Evolutionary conservation across 2,888 invertebrate genomes (phyloP).

Genomic region (Sipha maydis): DNA sequence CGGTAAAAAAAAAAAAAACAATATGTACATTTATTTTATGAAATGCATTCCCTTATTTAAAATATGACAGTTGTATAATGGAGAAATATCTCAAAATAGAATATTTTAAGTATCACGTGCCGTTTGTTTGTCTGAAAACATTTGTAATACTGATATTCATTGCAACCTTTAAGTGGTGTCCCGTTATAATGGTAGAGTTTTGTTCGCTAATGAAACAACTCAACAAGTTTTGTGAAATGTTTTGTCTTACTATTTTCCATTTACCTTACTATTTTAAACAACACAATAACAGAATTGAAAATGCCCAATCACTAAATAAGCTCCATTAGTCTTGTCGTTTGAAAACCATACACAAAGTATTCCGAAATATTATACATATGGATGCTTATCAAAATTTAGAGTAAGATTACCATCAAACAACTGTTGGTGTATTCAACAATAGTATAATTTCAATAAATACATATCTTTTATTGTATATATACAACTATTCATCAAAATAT

Average conservation of each 20-base stretch:
- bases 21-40: too few species aligned
- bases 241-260: background rate
- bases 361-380: background rate
- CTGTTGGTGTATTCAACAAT: background rate
- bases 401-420: background rate
- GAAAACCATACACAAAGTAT: background rate
- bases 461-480: background rate
- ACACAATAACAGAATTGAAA: slow-evolving; percentile 25
- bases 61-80: background rate
- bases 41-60: too few species aligned
- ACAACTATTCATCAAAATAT: background rate
- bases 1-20: too few species aligned
- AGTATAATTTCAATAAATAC: background rate
- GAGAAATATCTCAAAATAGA: background rate
- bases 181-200: slow-evolving; percentile 5
- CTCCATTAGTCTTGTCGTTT: slow-evolving; percentile 12
- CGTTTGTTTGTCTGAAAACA: background rate
- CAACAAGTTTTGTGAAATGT: slow-evolving; percentile 23
- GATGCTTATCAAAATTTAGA: background rate
- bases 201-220: slow-evolving; percentile 14
- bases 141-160: background rate
- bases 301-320: slow-evolving; percentile 21
- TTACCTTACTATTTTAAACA: background rate
- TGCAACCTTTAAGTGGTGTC: slow-evolving; percentile 12
- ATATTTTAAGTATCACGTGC: background rate